Evolutionary conservation across 2,888 invertebrate genomes (phyloP), one percentile per base, ranked within the genome.

Genomic region (Drosophila ezoana): DNA sequence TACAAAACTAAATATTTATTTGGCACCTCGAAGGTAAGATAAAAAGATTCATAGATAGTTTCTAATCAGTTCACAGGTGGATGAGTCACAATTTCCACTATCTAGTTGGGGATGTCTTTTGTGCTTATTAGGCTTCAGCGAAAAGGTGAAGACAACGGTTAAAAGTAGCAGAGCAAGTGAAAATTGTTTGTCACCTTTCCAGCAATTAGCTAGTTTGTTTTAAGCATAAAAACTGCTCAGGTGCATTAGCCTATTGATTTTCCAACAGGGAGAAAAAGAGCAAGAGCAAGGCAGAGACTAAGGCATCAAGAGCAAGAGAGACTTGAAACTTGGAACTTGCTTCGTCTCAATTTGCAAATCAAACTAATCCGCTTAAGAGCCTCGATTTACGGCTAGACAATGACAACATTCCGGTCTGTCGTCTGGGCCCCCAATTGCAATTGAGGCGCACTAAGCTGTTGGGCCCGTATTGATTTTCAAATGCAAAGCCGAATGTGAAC

Each of bases 321-420:
- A n/a, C n/a, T n/a, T n/a, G 48, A 37, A 18, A 54, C 14, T 11
- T 41, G 45, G 33, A 44, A 60, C 64, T 52, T 44, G 62, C 6
- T 32, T 59, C 32, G 52, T 57, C 71, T 77, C 69, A 38, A 61
- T 66, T 74, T 69, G 80, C 69, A 73, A 88, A 75, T 88, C 76
- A 73, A 86, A 80, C 83, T 88, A 84, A 84, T 86, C 89, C 87
- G 87, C 83, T 84, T 84, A 84, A 72, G 68, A 72, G 84, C 68
- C 77, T 87, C 88, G 70, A 71, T 77, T 87, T 87, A 61, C 70
- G 53, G 59, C 67, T 64, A 73, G 73, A 73, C 78, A 68, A 38
- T 63, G 62, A 47, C 56, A 68, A 67, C 59, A 62, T 38, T 6
- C 38, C 33, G 45, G 35, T 11, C 13, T 16, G 44, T 32, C 11